Evolutionary conservation across 2,888 invertebrate genomes (phyloP).

Genomic region (Rhabditophanes sp.): DNA sequence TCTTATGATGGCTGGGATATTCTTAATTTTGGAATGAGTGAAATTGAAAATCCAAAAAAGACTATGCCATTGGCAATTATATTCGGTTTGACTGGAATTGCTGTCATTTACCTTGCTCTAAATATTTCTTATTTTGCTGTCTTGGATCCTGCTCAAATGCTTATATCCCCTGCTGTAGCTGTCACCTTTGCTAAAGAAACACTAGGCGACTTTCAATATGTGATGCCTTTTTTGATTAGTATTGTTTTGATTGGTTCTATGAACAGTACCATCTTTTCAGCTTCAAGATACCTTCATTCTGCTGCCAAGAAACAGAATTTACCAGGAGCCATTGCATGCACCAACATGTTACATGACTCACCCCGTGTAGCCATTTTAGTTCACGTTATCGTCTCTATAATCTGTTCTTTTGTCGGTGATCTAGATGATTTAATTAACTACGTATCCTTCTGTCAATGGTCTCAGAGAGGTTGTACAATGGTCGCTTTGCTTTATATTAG

Average conservation of each 20-base stretch:
- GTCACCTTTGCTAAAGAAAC: slow-evolving; percentile 3
- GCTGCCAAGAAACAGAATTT: slow-evolving; percentile 28
- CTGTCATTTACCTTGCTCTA: slow-evolving; percentile 25
- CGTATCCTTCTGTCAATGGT: slow-evolving; percentile 33
- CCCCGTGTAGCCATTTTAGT: slow-evolving; percentile 35
- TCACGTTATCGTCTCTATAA: slow-evolving; percentile 29
- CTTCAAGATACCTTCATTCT: slow-evolving; percentile 32
- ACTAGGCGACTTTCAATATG: slow-evolving; percentile 22
- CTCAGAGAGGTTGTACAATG: slow-evolving; percentile 37
- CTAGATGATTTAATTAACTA: slow-evolving; percentile 24
- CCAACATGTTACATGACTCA: slow-evolving; percentile 22
- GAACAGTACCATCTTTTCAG: slow-evolving; percentile 36
- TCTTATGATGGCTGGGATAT: slow-evolving; percentile 38
- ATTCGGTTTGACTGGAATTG: slow-evolving; percentile 28
- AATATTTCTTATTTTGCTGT: slow-evolving; percentile 30
- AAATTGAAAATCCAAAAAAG: slow-evolving; percentile 33
- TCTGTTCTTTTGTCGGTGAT: slow-evolving; percentile 26
- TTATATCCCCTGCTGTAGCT: slow-evolving; percentile 28
- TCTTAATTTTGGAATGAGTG: slow-evolving; percentile 39
- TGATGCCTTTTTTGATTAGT: slow-evolving; percentile 35
- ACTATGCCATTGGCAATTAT: slow-evolving; percentile 33
- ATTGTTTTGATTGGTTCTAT: slow-evolving; percentile 36
- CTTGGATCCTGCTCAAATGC: slow-evolving; percentile 19
- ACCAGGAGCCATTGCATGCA: slow-evolving; percentile 30
- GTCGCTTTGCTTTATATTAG: slow-evolving; percentile 32